Conservation (phyloP, 2,797 vertebrate species). For the Melanotaenia maccullochi region DNA sequence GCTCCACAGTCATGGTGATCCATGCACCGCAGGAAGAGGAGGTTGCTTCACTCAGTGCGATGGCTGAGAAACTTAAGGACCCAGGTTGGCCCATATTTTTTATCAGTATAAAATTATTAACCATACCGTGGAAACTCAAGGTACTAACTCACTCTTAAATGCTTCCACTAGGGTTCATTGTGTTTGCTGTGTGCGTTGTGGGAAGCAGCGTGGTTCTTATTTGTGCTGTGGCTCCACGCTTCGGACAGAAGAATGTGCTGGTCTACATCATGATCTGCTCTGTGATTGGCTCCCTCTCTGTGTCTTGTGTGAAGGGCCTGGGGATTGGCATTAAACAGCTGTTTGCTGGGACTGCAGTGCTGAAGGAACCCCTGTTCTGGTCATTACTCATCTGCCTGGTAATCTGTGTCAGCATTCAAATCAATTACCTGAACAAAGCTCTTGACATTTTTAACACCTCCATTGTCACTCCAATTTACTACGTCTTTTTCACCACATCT, state of each 20-base stretch:
- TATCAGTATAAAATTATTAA: constrained; percentile 29
- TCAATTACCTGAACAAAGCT: constrained; percentile 90
- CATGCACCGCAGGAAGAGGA: constrained; percentile 88
- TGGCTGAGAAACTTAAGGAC: constrained; percentile 89
- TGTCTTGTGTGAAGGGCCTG: constrained; percentile 89
- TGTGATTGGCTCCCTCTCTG: constrained; percentile 87
- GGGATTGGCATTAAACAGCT: constrained; percentile 88
- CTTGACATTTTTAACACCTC: constrained; percentile 89
- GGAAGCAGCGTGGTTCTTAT: constrained; percentile 86
- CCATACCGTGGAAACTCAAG: constrained; percentile 22
- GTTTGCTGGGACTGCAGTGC: constrained; percentile 83
- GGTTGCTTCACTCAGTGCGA: constrained; percentile 85
- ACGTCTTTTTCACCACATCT: constrained; percentile 89
- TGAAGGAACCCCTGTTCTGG: constrained; percentile 87
- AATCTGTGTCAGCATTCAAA: constrained; percentile 86
- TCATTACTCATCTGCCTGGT: constrained; percentile 83
- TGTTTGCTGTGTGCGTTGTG: constrained; percentile 85
- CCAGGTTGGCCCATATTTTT: constrained; percentile 77
- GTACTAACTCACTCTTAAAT: constrained; percentile 61
- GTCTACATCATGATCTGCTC: constrained; percentile 90
- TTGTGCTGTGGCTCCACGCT: constrained; percentile 84
- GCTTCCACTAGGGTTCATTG: constrained; percentile 84
- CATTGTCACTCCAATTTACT: constrained; percentile 87
- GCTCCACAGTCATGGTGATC: constrained; percentile 90
- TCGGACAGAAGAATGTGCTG: constrained; percentile 88